Conservation (phyloP, 1,140 invertebrate genomes). For the Idris sp. region DNA sequence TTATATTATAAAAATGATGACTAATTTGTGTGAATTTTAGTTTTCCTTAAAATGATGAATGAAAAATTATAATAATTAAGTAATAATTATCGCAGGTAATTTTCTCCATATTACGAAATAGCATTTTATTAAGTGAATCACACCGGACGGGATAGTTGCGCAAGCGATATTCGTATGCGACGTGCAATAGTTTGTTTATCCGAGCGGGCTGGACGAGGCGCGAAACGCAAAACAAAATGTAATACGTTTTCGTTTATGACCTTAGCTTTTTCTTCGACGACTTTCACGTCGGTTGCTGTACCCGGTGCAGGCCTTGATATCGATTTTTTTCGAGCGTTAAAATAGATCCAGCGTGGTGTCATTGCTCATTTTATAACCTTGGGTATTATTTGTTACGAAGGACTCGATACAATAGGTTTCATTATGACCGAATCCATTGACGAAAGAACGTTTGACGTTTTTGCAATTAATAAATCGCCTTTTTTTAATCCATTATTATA, state of each 20-base stretch:
- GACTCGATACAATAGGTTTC: conserved; percentile 42
- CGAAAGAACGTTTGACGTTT: conserved; percentile 19
- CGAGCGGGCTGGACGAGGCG: conserved; percentile 17
- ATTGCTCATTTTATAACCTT: conserved; percentile 53
- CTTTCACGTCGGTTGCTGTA: conserved; percentile 56
- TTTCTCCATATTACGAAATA: conserved; percentile 54
- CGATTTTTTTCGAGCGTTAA: conserved; percentile 55
- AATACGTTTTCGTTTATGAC: conserved; percentile 61
- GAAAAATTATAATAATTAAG: too few relatives aligned
- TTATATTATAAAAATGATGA: too few relatives aligned
- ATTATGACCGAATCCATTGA: conserved; percentile 26
- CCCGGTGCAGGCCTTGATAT: conserved; percentile 35
- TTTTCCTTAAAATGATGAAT: too few relatives aligned
- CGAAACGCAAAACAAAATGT: conserved; percentile 30
- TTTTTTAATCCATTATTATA: conserved; percentile 17
- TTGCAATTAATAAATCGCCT: conserved; percentile 22
- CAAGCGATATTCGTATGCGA: conserved; percentile 45
- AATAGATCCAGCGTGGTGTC: conserved; percentile 44
- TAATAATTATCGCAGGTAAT: conserved; percentile 25
- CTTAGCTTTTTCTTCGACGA: conserved; percentile 61
- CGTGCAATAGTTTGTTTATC: conserved; percentile 47
- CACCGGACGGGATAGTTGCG: conserved; percentile 37
- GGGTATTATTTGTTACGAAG: conserved; percentile 37
- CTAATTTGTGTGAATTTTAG: too few relatives aligned
- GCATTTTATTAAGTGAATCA: conserved; percentile 47